phyloP scores from a whole-genome alignment of 2,888 invertebrate species.

The Volucella zonaria region DNA sequence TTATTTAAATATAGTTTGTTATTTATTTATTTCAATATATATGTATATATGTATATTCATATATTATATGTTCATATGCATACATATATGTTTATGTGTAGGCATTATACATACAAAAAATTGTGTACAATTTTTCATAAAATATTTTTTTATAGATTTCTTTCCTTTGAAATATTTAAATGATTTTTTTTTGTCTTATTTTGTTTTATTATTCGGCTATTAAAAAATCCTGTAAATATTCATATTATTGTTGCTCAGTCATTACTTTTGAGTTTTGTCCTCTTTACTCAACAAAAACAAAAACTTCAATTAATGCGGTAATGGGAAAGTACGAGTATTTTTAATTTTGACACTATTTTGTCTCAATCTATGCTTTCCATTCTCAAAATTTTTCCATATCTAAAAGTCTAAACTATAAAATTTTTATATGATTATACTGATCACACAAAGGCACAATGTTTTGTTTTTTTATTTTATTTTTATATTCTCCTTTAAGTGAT shows the following conservation, averaged over 20 bases:
- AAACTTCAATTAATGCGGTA: no score
- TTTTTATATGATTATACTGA: conserved; percentile 63
- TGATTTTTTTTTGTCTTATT: conserved; percentile 8
- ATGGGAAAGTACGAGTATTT: no score
- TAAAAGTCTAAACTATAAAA: neutral
- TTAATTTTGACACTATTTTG: neutral
- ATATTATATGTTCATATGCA: neutral
- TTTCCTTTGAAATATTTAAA: conserved; percentile 26
- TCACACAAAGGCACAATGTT: conserved; percentile 70
- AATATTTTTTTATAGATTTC: conserved; percentile 50
- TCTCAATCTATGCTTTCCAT: conserved; percentile 19
- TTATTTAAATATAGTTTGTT: neutral
- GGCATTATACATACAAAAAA: conserved; percentile 45
- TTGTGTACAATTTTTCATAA: conserved; percentile 70
- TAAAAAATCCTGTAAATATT: conserved; percentile 59
- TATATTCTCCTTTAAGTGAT: conserved; percentile 15
- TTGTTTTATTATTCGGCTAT: conserved; percentile 60
- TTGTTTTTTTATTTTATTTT: conserved; percentile 25
- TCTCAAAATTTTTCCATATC: conserved; percentile 5
- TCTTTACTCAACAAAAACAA: neutral
- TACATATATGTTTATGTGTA: neutral
- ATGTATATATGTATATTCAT: conserved; percentile 21
- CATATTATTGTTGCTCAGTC: conserved; percentile 70
- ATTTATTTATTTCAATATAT: conserved; percentile 2
- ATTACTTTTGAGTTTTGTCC: conserved; percentile 26